Percentiles rank a stretch among this genome's conserved stretches.
phyloP scores from a whole-genome alignment of 2,797 vertebrate species.

The Threskiornis aethiopicus region DNA sequence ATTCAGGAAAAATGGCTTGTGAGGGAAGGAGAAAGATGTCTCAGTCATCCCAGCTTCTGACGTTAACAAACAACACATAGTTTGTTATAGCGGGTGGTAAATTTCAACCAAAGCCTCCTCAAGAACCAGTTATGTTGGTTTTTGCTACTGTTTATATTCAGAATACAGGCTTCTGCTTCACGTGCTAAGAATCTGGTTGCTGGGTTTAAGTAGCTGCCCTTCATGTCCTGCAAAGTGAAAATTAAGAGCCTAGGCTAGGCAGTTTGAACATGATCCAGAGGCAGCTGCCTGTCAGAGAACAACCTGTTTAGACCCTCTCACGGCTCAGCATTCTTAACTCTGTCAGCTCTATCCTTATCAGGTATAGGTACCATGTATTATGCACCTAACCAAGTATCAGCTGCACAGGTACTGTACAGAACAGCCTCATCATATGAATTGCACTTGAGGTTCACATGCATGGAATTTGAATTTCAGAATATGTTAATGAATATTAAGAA shows the following conservation, averaged over 20 bases:
- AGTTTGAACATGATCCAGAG: not conserved
- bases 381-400: not conserved
- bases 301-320: not conserved
- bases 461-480: not conserved
- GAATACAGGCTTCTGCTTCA: not conserved
- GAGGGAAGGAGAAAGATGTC: not conserved
- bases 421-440: not conserved
- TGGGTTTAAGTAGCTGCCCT: not conserved
- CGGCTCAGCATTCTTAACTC: not conserved
- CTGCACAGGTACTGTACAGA: not conserved
- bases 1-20: not conserved
- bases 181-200: not conserved
- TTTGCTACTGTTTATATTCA: not conserved
- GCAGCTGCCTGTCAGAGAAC: not conserved
- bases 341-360: not conserved
- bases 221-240: not conserved
- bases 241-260: not conserved
- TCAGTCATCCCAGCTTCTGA: not conserved
- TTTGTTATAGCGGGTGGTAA: not conserved
- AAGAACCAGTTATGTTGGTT: not conserved
- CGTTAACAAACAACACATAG: not conserved
- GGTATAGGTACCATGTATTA: not conserved
- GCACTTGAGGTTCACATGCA: not conserved
- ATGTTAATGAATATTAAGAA: not conserved
- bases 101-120: not conserved